Evolutionary conservation across 2,797 vertebrate genomes (phyloP), one percentile per base, ranked within the genome.

Genomic region (Aselliscus stoliczkanus): DNA sequence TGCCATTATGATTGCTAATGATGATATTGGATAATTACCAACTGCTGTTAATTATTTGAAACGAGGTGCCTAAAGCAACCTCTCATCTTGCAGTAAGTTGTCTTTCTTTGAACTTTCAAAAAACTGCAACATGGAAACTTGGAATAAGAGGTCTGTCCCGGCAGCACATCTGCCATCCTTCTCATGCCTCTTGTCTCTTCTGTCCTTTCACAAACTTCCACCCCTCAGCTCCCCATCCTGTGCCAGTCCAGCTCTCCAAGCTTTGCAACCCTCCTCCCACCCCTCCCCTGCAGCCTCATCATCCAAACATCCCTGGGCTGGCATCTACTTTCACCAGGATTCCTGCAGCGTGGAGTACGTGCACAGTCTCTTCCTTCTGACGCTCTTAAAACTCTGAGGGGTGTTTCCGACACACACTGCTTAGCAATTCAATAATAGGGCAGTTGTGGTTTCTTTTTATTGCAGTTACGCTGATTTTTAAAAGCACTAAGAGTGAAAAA

Each of bases 321-420:
- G 37, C 93, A 90, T 93, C 81, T 93, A 50, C 64, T 52, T 95
- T 96, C 93, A 50, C 27, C 88, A 95, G 77, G 91, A 93, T 93
- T 97, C 94, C 91, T 96, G 73, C 58, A 80, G n/a, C 50, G 1
- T 70, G 64, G 52, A 86, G 39, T 75, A 90, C 60, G 54, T 93
- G 89, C 93, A 79, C 65, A 52, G 25, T 89, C 34, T 93, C 95
- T 96, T 97, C 83, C 92, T 92, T 96, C 60, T 47, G 44, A 97
- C 92, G 12, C 81, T 93, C 88, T 90, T 65, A 97, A 98, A 95
- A 95, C 82, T 97, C 93, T 62, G 72, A 96, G 90, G 93, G 93
- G 58, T 58, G 31, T 94, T 94, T 96, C 94, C 65, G 70, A 96
- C 94, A 70, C 50, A 50, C 44, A 47, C 27, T 77, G 88, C 88